A percentile compares a stretch with the other conserved stretches of the same genome.
phyloP scores from a whole-genome alignment of 2,113 vertebrate genomes.

The Pangasianodon gigas region DNA sequence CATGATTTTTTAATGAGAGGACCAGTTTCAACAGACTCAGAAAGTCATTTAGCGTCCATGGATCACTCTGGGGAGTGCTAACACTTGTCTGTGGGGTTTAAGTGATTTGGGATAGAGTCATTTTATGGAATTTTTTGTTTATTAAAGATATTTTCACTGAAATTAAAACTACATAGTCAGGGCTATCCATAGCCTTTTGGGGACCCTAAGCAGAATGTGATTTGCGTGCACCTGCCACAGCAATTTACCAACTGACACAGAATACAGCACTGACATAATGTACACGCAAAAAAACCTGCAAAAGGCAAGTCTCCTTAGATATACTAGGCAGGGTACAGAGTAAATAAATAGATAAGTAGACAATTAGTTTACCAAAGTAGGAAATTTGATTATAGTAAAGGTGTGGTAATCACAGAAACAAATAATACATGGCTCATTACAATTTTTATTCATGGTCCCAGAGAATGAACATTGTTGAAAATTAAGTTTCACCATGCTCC shows the following conservation, averaged over 20 bases:
- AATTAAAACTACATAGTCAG: conserved; percentile 37
- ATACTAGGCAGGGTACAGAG: not conserved
- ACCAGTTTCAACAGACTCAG: conserved; percentile 66
- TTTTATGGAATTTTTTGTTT: conserved; percentile 63
- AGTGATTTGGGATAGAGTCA: conserved; percentile 63
- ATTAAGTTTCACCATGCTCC: not conserved
- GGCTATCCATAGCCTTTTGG: not conserved
- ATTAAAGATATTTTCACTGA: conserved; percentile 43
- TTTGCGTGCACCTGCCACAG: not conserved
- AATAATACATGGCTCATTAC: not conserved
- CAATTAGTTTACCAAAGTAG: not conserved
- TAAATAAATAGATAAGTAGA: not conserved
- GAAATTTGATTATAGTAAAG: not conserved
- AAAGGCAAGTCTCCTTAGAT: not conserved
- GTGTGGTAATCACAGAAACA: not conserved
- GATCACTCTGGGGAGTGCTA: conserved; percentile 69
- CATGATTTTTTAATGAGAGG: conserved; percentile 78
- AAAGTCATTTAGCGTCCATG: conserved; percentile 64
- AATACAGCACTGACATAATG: not conserved
- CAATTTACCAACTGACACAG: conserved; percentile 1
- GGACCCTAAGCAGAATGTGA: conserved; percentile 22
- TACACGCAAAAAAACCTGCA: no score
- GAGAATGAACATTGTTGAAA: not conserved
- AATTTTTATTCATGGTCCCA: not conserved
- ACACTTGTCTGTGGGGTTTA: conserved; percentile 57